Conservation (phyloP, 2,113 vertebrate species). For the Rhynchomys soricoides region DNA sequence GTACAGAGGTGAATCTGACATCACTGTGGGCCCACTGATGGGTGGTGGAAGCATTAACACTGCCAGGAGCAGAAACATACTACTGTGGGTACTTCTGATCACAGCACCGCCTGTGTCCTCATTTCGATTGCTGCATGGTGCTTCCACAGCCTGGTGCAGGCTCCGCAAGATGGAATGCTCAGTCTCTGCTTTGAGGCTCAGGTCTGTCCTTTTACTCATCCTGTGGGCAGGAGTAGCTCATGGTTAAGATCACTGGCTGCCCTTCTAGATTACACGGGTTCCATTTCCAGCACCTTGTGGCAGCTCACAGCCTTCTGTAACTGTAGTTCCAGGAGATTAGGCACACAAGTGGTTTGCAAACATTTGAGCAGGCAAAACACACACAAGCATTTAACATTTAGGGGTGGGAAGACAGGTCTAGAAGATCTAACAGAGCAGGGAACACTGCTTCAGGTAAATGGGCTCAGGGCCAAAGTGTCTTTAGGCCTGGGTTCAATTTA, state of each 20-base stretch:
- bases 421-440: not conserved
- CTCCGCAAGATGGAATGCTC: fast-evolving
- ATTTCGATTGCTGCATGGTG: not conserved
- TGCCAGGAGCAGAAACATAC: not conserved
- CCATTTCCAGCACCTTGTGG: not conserved
- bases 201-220: not conserved
- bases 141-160: not conserved
- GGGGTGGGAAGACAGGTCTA: fast-evolving
- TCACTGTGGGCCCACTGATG: not conserved
- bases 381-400: not conserved
- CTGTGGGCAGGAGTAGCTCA: not conserved
- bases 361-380: not conserved
- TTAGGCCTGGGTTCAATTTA: not conserved
- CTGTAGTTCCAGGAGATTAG: not conserved
- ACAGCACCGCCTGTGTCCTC: not conserved
- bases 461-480: not conserved
- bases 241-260: not conserved
- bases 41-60: not conserved
- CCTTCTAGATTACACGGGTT: not conserved
- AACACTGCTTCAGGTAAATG: not conserved
- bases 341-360: not conserved
- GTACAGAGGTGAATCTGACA: not conserved
- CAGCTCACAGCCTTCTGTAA: not conserved
- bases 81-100: not conserved
- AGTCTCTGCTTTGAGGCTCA: not conserved